Percentiles rank a stretch among this genome's conserved stretches.
Conservation (phyloP, 2,888 invertebrate species). For the Auanema sp. region DNA sequence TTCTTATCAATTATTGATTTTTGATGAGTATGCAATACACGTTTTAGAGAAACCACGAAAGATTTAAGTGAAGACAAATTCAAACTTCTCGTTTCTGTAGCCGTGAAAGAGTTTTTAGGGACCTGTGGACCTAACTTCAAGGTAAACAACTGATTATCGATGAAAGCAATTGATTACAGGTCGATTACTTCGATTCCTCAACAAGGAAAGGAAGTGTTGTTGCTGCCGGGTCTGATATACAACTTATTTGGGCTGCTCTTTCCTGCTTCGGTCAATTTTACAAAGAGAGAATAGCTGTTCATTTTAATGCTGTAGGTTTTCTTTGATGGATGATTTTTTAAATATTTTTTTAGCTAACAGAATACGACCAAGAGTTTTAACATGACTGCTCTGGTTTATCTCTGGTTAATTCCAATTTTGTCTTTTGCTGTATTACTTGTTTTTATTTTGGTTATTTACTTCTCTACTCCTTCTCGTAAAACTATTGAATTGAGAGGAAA, state of each 20-base stretch:
- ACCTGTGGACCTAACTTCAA: constrained; percentile 36
- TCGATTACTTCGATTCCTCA: constrained; percentile 36
- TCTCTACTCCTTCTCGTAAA: constrained; percentile 36
- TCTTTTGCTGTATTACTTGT: constrained; percentile 28
- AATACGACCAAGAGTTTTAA: constrained; percentile 18
- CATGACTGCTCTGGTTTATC: constrained; percentile 23
- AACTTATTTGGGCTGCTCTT: constrained; percentile 53
- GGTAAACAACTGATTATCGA: constrained; percentile 16
- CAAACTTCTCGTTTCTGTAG: constrained; percentile 38
- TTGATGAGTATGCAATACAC: constrained; percentile 3
- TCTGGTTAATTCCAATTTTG: constrained; percentile 33
- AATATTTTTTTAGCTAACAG: constrained; percentile 7
- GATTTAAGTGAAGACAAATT: constrained; percentile 26
- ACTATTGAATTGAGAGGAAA: constrained; percentile 40
- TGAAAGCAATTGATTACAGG: constrained; percentile 18
- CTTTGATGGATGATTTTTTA: constrained; percentile 4
- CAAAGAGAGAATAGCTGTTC: constrained; percentile 43
- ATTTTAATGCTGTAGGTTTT: constrained; percentile 42
- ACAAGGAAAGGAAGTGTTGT: constrained; percentile 41
- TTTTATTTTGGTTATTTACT: constrained; percentile 19
- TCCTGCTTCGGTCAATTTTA: constrained; percentile 45
- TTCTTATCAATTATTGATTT: constrained; percentile 3
- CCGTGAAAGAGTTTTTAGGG: constrained; percentile 38
- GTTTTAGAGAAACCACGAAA: background rate
- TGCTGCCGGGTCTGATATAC: constrained; percentile 37